Conservation (phyloP, 2,888 invertebrate genomes). For the Zootermopsis nevadensis region DNA sequence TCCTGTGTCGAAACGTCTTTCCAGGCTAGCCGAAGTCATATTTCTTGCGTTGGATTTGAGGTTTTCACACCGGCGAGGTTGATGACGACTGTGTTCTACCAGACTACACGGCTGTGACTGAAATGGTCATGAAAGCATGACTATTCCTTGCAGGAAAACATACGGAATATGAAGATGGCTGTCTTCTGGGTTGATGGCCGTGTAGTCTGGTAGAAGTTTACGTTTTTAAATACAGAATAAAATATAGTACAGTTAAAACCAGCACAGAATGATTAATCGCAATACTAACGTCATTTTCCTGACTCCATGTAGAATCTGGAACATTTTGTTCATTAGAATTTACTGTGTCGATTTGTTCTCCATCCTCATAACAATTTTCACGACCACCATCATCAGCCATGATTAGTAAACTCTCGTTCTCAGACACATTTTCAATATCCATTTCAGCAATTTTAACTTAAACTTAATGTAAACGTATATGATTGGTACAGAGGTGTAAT, state of each 20-base stretch:
- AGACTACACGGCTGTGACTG: no score
- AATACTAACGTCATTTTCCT: constrained; percentile 42
- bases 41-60: no score
- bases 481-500: not conserved
- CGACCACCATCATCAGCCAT: constrained; percentile 42
- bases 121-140: constrained; percentile 35
- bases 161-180: no score
- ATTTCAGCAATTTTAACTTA: not conserved
- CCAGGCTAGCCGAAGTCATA: not conserved
- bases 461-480: not conserved
- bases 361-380: constrained; percentile 4
- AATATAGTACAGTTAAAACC: not conserved
- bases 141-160: not conserved
- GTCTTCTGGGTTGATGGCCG: no score
- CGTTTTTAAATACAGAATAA: not conserved
- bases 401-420: constrained; percentile 43
- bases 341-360: constrained; percentile 25
- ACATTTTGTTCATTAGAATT: constrained; percentile 23
- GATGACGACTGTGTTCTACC: no score
- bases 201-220: no score
- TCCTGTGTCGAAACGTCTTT: not conserved
- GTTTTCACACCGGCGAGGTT: no score
- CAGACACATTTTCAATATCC: not conserved
- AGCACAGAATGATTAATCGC: not conserved
- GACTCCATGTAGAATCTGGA: not conserved